These are phyloP conservation scores for Synanthedon tipuliformis DNA, from an alignment of 2,888 invertebrate species.

Conservation along the genomic window DNA sequence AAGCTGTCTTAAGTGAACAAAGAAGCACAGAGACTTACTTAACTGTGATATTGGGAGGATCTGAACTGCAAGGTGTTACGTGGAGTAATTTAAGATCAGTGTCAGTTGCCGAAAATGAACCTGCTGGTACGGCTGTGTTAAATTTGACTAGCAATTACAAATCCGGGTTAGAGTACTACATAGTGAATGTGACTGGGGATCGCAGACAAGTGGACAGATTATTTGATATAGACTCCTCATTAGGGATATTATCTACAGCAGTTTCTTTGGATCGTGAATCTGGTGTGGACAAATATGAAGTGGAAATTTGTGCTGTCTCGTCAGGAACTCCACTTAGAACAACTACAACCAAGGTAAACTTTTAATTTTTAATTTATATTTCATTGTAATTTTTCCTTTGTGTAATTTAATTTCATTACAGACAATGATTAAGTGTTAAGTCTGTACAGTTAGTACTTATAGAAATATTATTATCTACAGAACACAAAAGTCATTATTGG, in stretches of 20 bases:
- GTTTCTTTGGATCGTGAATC: constrained; percentile 85
- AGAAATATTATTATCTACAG: too few relatives aligned
- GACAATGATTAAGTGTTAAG: too few relatives aligned
- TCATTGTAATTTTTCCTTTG: too few relatives aligned
- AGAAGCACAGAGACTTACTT: constrained; percentile 89
- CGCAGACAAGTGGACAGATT: constrained; percentile 86
- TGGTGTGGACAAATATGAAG: constrained; percentile 83
- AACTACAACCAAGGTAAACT: constrained; percentile 84
- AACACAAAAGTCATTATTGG: too few relatives aligned
- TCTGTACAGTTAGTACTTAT: too few relatives aligned
- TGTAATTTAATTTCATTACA: too few relatives aligned
- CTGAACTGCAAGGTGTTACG: constrained; percentile 68
- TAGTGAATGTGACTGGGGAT: constrained; percentile 84
- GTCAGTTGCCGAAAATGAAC: constrained; percentile 89
- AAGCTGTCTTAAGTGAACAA: constrained; percentile 89
- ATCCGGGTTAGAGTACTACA: constrained; percentile 85
- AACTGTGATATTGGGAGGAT: constrained; percentile 80
- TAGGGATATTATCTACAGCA: constrained; percentile 89
- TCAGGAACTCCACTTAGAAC: constrained; percentile 79
- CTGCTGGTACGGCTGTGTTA: constrained; percentile 85
- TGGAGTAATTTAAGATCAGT: constrained; percentile 78
- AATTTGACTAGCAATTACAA: constrained; percentile 80
- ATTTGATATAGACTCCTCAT: constrained; percentile 90
- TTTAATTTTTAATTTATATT: too few relatives aligned
- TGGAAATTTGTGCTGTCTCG: constrained; percentile 87